phyloP scores from a whole-genome alignment of 2,888 invertebrate genomes.

The Noctua pronuba region DNA sequence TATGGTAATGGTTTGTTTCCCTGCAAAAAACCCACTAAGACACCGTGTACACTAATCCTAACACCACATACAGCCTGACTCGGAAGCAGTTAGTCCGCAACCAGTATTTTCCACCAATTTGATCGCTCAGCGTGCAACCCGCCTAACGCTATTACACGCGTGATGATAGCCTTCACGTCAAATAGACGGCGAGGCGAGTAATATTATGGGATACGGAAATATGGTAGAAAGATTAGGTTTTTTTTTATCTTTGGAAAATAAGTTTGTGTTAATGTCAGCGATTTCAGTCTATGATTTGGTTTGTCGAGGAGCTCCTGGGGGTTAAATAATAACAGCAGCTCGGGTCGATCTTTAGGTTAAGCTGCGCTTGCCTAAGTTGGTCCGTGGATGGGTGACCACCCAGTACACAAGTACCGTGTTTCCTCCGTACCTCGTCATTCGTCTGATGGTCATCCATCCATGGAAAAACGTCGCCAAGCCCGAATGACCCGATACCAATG shows the following conservation, averaged over 20 bases:
- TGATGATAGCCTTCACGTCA: slow-evolving; percentile 61
- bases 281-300: background rate
- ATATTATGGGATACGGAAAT: slow-evolving; percentile 39
- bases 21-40: background rate
- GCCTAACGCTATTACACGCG: slow-evolving; percentile 52
- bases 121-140: slow-evolving; percentile 56
- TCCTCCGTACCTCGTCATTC: too few species aligned
- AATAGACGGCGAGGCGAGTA: slow-evolving; percentile 35
- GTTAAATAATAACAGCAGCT: too few species aligned
- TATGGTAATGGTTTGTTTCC: too few species aligned
- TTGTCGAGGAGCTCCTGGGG: background rate
- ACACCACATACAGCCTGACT: slow-evolving; percentile 11
- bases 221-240: slow-evolving; percentile 23
- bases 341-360: background rate
- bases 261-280: background rate
- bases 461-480: too few species aligned
- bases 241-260: background rate
- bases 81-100: slow-evolving; percentile 64
- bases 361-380: background rate
- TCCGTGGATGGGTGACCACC: too few species aligned
- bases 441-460: too few species aligned
- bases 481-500: too few species aligned
- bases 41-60: background rate
- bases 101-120: slow-evolving; percentile 72
- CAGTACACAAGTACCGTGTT: too few species aligned